Percentiles rank a stretch among this genome's conserved stretches.
These are phyloP conservation scores for Entosphenus tridentatus DNA, from an alignment of 2,113 vertebrate species.

Conservation along the genomic window DNA sequence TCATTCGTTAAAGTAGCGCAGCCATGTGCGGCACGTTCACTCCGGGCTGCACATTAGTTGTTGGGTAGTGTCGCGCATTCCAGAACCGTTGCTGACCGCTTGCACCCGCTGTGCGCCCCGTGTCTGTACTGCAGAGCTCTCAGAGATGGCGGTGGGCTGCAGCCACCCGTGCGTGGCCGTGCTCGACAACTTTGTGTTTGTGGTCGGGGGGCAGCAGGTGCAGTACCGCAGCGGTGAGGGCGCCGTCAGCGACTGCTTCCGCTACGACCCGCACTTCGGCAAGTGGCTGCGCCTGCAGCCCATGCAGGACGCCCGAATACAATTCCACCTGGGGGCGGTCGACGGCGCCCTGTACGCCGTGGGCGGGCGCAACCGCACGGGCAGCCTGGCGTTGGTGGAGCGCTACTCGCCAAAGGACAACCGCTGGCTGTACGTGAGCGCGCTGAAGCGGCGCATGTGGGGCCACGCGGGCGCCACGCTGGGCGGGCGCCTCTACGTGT, in stretches of 20 bases:
- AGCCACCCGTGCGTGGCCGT: slow-evolving; percentile 74
- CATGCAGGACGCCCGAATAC: slow-evolving; percentile 79
- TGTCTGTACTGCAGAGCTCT: slow-evolving; percentile 21
- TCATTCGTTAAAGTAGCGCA: too few species aligned
- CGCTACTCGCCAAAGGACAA: slow-evolving; percentile 65
- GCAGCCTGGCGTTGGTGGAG: slow-evolving; percentile 74
- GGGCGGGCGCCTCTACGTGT: slow-evolving; percentile 48
- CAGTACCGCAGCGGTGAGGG: slow-evolving; percentile 90
- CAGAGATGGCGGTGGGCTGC: slow-evolving; percentile 61
- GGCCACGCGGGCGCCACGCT: slow-evolving; percentile 56
- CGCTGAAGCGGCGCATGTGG: slow-evolving; percentile 71
- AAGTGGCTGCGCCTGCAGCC: slow-evolving; percentile 67
- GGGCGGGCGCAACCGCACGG: slow-evolving; percentile 64
- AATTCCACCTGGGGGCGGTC: slow-evolving; percentile 67
- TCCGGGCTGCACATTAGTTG: too few species aligned
- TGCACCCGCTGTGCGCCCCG: too few species aligned
- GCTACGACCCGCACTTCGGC: slow-evolving; percentile 71
- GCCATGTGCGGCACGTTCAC: too few species aligned
- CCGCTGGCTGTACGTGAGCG: slow-evolving; percentile 56
- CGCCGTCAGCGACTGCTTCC: slow-evolving; percentile 51
- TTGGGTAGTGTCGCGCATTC: too few species aligned
- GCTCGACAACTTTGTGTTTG: slow-evolving; percentile 81
- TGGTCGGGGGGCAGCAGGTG: slow-evolving; percentile 67
- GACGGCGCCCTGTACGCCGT: slow-evolving; percentile 55
- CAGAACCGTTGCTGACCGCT: too few species aligned